These are phyloP conservation scores for Rhodeus uyekii DNA, from an alignment of 2,797 vertebrate genomes.

Conservation along the genomic window DNA sequence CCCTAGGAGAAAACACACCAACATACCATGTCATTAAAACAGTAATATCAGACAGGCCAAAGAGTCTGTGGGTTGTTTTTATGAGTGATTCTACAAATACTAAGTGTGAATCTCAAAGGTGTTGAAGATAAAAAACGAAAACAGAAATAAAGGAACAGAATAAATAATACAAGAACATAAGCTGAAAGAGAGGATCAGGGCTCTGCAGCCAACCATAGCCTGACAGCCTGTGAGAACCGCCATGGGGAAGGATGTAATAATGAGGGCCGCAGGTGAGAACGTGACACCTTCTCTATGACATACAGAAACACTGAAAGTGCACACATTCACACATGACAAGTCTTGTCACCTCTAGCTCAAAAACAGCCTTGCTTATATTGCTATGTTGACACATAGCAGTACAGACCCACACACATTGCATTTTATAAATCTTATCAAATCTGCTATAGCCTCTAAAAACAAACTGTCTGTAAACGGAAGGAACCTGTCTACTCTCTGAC, in stretches of 20 bases:
- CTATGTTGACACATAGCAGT: neutral
- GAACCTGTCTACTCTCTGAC: slow-evolving; percentile 37
- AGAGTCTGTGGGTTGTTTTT: neutral
- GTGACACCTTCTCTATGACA: neutral
- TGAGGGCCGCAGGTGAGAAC: slow-evolving; percentile 17
- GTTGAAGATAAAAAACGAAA: neutral
- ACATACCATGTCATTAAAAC: slow-evolving; percentile 48
- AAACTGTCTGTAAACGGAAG: neutral
- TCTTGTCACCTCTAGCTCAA: slow-evolving; percentile 8
- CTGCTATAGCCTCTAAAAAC: neutral
- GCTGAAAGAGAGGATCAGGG: slow-evolving; percentile 4
- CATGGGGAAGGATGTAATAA: slow-evolving; percentile 28
- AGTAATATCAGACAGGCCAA: neutral
- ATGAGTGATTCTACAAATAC: neutral
- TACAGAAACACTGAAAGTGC: slow-evolving; percentile 4
- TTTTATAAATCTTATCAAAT: slow-evolving; percentile 18
- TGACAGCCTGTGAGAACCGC: slow-evolving; percentile 7
- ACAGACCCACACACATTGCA: neutral
- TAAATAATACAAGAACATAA: neutral
- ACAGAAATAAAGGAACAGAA: neutral
- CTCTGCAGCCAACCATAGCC: neutral
- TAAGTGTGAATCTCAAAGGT: slow-evolving; percentile 62
- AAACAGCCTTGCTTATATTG: neutral
- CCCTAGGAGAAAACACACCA: slow-evolving; percentile 71
- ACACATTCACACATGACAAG: slow-evolving; percentile 19